A percentile compares a stretch with the other conserved stretches of the same genome.
These are phyloP conservation scores for Cliona cf. orientalis DNA, from an alignment of 37 sponge, comb jelly and placozoan genomes.

Conservation along the genomic window DNA sequence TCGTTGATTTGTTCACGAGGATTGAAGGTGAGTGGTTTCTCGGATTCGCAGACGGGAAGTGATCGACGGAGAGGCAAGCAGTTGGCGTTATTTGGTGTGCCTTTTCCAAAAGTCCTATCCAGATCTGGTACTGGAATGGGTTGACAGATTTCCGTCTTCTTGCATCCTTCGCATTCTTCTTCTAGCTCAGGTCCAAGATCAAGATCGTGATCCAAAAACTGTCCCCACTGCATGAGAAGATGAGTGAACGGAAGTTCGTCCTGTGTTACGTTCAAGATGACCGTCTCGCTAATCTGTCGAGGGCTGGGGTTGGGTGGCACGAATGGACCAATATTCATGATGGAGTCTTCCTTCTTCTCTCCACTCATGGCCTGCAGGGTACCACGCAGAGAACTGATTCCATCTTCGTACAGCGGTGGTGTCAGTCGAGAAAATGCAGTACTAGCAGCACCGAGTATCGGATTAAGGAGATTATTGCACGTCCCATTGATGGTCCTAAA, in stretches of 20 bases:
- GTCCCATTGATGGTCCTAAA: conserved; percentile 77
- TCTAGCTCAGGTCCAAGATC: conserved; percentile 54
- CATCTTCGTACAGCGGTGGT: conserved; percentile 81
- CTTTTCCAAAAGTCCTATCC: conserved; percentile 48
- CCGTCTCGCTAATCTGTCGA: conserved; percentile 40
- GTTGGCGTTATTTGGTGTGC: conserved; percentile 38
- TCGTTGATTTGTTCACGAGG: conserved; percentile 80
- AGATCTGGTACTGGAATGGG: conserved; percentile 45
- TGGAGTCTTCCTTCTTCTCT: no score
- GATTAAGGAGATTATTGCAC: conserved; percentile 84
- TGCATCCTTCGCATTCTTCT: conserved; percentile 47
- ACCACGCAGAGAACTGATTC: conserved; percentile 46
- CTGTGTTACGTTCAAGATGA: conserved; percentile 9
- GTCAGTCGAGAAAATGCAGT: conserved; percentile 61
- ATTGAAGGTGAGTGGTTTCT: conserved; percentile 18
- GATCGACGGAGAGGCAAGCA: conserved; percentile 74
- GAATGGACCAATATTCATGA: conserved; percentile 24
- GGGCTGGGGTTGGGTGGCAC: conserved; percentile 73
- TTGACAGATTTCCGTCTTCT: conserved; percentile 47
- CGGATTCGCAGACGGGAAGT: conserved; percentile 36
- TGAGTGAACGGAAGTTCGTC: conserved; percentile 67
- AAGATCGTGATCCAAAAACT: conserved; percentile 93
- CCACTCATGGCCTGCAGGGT: conserved; percentile 9
- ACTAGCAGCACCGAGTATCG: conserved; percentile 66
- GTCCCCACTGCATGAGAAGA: conserved; percentile 95